Evolutionary conservation across 2,797 vertebrate species (phyloP).

Genomic region (Australoheros facetus): DNA sequence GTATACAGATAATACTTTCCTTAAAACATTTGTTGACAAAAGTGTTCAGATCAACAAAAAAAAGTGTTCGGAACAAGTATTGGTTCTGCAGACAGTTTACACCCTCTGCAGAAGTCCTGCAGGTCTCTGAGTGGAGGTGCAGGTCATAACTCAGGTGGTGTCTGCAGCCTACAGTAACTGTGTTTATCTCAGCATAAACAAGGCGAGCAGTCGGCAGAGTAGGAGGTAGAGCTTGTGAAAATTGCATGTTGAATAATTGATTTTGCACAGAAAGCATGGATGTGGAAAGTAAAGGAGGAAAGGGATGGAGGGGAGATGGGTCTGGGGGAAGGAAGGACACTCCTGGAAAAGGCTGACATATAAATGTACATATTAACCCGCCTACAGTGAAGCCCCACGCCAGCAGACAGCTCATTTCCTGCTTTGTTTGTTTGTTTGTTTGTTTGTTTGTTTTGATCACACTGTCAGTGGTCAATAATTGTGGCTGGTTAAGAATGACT

Average conservation of each 20-base stretch:
- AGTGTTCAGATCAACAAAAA: neutral
- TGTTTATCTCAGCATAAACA: constrained; percentile 46
- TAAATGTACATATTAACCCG: constrained; percentile 42
- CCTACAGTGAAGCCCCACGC: neutral
- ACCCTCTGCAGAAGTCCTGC: constrained; percentile 14
- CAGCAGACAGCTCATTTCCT: neutral
- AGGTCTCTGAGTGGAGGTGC: constrained; percentile 4
- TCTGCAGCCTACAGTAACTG: constrained; percentile 17
- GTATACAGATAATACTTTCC: neutral
- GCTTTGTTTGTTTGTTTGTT: constrained; percentile 25
- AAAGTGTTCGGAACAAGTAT: neutral
- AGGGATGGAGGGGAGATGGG: neutral
- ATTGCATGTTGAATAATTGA: constrained; percentile 74
- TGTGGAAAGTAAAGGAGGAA: constrained; percentile 17
- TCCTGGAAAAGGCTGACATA: constrained; percentile 44
- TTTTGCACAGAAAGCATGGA: constrained; percentile 66
- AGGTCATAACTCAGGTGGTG: constrained; percentile 18
- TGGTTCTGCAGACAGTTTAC: neutral
- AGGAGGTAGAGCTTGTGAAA: constrained; percentile 58
- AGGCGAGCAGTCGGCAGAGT: constrained; percentile 41
- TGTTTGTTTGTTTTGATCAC: constrained; percentile 8
- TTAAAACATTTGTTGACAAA: neutral
- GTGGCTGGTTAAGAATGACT: constrained; percentile 41
- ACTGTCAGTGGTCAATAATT: constrained; percentile 26
- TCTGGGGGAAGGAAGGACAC: neutral